Evolutionary conservation across 2,797 vertebrate species (phyloP).

Genomic region (Chaenodraco wilsoni): DNA sequence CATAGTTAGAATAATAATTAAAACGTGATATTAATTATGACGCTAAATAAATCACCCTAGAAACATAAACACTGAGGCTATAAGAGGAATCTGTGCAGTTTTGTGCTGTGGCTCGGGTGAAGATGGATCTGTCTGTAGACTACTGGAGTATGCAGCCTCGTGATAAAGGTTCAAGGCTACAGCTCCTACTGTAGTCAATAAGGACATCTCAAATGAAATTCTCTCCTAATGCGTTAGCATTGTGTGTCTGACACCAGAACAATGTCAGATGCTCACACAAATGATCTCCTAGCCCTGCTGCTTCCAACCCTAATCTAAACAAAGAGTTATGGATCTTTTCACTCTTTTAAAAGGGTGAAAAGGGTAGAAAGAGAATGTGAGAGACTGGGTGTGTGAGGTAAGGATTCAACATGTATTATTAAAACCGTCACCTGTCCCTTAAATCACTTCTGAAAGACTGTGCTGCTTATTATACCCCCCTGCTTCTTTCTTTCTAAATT

Average conservation of each 20-base stretch:
- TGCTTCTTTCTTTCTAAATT: conserved; percentile 18
- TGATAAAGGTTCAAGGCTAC: conserved; percentile 11
- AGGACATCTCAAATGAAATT: conserved; percentile 14
- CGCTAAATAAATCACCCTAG: not conserved
- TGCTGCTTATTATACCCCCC: conserved; percentile 17
- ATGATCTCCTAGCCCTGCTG: not conserved
- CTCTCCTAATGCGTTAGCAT: not conserved
- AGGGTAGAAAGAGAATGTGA: conserved; percentile 6
- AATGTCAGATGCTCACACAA: not conserved
- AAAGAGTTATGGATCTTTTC: conserved; percentile 11
- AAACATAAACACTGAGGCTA: not conserved
- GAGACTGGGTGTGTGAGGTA: conserved; percentile 34
- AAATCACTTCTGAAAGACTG: conserved; percentile 29
- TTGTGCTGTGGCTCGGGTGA: not conserved
- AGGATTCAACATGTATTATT: conserved; percentile 44
- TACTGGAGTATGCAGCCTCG: conserved; percentile 4
- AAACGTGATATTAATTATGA: no score
- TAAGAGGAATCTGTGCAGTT: not conserved
- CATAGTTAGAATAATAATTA: no score
- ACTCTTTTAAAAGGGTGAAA: not conserved
- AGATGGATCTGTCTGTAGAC: conserved; percentile 22
- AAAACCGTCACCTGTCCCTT: conserved; percentile 8
- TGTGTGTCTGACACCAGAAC: not conserved
- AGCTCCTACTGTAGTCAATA: conserved; percentile 8
- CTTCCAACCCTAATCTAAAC: conserved; percentile 1